Evolutionary conservation across 92 coral and sea anemone genomes (phyloP), one percentile per base, ranked within the genome.

Genomic region (Scolanthus callimorphus): DNA sequence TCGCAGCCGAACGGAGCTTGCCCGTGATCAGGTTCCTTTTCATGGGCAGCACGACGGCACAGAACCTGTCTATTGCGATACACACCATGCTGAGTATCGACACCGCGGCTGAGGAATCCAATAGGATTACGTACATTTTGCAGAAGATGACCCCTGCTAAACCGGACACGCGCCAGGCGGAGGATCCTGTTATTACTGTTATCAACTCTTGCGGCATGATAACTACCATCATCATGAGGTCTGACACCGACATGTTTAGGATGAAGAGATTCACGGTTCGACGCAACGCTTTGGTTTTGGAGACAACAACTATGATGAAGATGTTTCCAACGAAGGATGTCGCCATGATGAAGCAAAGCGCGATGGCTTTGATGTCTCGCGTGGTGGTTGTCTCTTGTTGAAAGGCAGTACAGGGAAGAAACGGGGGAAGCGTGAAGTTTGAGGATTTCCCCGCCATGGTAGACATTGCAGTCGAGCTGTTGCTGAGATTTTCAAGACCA

Each of bases 31-130:
- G 62, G 23, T 41, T 49, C 20, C 59, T 45, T 37, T 60, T 71
- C 69, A 71, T 37, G 23, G 78, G 70, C 17, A 59, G 44, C 6
- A 61, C 78, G 4, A 71, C 78, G 17, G 69, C 69, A 20, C 68
- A 71, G 21, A 71, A 71, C 27, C 78, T 39, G 17, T 71, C 70
- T 0, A 60, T 17, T 2, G 78, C 78, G n/a, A 71, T 37, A 30
- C 68, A 51, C 11, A 60, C 51, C 61, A 71, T 60, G 57, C 61
- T 60, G 30, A 61, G 39, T 26, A 71, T 54, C 2, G 78, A 71
- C 59, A 53, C 78, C 15, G 57, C 55, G 3, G 26, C 6, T 1
- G 73, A 56, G 13, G 37, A 22, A 23, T 65, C 73, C n/a, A 37
- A 17, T 4, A 26, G 23, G n/a, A 65, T 20, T 13, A 52, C 3